phyloP scores from a whole-genome alignment of 2,888 invertebrate species.

The Acanthosepion pharaonis region DNA sequence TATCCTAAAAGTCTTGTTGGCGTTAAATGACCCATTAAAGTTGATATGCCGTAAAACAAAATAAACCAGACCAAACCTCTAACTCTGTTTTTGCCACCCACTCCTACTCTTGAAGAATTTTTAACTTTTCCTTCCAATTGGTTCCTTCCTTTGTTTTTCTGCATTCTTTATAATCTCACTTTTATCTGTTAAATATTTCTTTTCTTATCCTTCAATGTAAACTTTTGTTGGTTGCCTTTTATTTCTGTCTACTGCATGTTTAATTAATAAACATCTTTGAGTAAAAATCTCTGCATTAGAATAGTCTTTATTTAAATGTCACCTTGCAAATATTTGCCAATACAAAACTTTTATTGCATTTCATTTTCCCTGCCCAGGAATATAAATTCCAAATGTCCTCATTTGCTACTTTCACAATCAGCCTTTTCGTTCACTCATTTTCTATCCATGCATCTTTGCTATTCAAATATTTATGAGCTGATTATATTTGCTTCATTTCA shows the following conservation, averaged over 20 bases:
- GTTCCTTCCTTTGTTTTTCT: no score
- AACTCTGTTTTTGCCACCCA: no score
- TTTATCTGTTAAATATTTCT: neutral
- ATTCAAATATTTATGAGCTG: neutral
- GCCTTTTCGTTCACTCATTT: neutral
- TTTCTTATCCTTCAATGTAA: neutral
- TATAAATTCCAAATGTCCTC: neutral
- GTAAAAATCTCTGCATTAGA: neutral
- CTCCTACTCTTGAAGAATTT: no score
- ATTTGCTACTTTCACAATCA: neutral
- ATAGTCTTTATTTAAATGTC: neutral
- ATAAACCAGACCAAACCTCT: no score
- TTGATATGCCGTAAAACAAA: no score
- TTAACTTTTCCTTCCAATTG: no score
- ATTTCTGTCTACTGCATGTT: neutral
- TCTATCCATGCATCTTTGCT: neutral
- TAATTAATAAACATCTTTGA: neutral
- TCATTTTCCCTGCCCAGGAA: neutral
- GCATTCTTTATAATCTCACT: no score
- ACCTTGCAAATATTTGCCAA: neutral
- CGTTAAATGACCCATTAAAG: no score
- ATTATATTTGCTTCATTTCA: neutral
- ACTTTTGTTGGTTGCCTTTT: neutral
- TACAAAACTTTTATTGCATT: neutral
- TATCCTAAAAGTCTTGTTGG: no score